phyloP scores from a whole-genome alignment of 2,113 vertebrate species.

The Mormyrus iriodes region DNA sequence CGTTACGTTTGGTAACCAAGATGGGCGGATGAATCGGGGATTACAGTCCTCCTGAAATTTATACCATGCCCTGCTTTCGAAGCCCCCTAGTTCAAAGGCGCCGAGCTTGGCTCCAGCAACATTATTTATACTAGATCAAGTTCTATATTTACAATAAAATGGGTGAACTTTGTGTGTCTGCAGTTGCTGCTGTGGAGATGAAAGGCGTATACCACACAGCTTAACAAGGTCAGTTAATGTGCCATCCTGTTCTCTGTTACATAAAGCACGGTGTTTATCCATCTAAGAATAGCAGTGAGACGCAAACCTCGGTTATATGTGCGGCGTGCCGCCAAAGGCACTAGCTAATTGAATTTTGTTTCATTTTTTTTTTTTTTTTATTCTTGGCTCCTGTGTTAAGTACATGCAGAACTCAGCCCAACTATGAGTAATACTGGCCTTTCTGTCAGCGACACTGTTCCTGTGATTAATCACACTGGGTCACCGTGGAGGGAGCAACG shows the following conservation, averaged over 20 bases:
- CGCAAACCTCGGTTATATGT: background rate
- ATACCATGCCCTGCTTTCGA: background rate
- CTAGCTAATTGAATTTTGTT: background rate
- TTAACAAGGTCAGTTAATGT: background rate
- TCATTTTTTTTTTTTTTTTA: background rate
- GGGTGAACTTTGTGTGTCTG: background rate
- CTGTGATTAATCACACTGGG: background rate
- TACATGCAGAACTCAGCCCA: background rate
- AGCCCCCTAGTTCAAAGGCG: background rate
- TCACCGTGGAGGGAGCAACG: background rate
- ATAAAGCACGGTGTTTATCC: background rate
- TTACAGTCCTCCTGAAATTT: background rate
- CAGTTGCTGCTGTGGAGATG: background rate
- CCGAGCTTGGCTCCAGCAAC: background rate
- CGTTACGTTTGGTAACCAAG: background rate
- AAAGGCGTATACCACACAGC: background rate
- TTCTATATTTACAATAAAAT: background rate
- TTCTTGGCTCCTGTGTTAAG: background rate
- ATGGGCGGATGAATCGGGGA: background rate
- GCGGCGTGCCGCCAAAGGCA: background rate
- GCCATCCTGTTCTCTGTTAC: background rate
- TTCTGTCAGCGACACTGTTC: background rate
- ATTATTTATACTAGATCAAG: conserved; percentile 6
- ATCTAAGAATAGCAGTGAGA: background rate
- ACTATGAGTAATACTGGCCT: background rate